Conservation (phyloP, 2,113 vertebrate species). For the Procapra przewalskii region DNA sequence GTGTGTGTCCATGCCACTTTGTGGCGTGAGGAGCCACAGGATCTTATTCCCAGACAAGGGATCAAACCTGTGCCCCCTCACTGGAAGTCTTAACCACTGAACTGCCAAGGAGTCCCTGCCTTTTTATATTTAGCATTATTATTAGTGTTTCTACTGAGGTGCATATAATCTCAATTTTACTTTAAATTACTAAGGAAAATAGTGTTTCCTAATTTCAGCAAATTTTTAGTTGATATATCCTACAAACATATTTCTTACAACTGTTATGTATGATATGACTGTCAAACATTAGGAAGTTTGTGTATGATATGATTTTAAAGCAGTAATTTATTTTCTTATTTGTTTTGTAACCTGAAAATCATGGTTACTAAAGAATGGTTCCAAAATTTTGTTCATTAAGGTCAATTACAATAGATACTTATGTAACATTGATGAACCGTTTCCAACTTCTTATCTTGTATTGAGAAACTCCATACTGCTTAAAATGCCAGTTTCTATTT, state of each 20-base stretch:
- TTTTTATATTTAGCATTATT: background rate
- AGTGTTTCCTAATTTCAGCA: background rate
- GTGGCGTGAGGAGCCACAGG: background rate
- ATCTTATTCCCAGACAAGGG: background rate
- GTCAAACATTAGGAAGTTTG: background rate
- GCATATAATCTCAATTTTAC: background rate
- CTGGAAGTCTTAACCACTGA: background rate
- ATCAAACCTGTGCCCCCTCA: background rate
- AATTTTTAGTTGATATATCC: constrained; percentile 17
- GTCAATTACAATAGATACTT: background rate
- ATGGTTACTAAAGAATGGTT: background rate
- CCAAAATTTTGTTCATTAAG: background rate
- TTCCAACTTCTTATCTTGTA: background rate
- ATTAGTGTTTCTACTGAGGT: background rate
- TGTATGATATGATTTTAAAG: background rate
- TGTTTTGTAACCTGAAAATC: constrained; percentile 1
- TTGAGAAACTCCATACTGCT: background rate
- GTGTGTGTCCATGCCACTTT: background rate
- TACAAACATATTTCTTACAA: background rate
- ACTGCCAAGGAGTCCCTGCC: background rate
- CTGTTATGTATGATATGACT: background rate
- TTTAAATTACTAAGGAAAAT: background rate
- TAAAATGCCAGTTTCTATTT: background rate
- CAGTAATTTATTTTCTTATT: background rate
- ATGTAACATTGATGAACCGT: background rate